Conservation (phyloP, 2,113 vertebrate species). For the Trematomus loennbergii region DNA sequence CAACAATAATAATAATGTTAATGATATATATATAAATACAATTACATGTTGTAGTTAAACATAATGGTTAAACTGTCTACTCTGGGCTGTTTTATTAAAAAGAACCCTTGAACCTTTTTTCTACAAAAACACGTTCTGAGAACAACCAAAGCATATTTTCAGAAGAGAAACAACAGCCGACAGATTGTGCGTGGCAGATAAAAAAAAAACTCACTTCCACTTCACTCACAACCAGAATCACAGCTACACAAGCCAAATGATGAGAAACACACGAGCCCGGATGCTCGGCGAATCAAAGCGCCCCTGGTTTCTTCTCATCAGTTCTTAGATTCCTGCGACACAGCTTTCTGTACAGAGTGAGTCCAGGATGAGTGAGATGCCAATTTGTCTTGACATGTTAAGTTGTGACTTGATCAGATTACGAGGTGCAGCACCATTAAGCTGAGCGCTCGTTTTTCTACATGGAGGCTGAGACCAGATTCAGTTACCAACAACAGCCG, state of each 20-base stretch:
- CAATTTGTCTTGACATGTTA: slow-evolving; percentile 75
- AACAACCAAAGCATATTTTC: neutral
- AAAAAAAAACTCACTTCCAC: slow-evolving; percentile 4
- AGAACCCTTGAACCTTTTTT: neutral
- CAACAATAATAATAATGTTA: too few species aligned
- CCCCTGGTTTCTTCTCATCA: slow-evolving; percentile 38
- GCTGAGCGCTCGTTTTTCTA: slow-evolving; percentile 51
- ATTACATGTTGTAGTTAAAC: neutral
- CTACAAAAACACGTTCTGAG: slow-evolving; percentile 18
- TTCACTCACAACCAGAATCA: slow-evolving; percentile 21
- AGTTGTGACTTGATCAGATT: slow-evolving; percentile 73
- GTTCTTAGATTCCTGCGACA: slow-evolving; percentile 52
- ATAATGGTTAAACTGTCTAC: neutral
- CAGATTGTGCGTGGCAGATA: slow-evolving; percentile 3
- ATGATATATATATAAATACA: too few species aligned
- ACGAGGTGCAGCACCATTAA: slow-evolving; percentile 56
- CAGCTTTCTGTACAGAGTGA: slow-evolving; percentile 42
- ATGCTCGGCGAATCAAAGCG: slow-evolving; percentile 41
- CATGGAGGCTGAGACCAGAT: slow-evolving; percentile 39
- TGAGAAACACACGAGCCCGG: neutral
- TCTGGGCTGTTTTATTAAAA: neutral
- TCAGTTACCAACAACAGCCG: slow-evolving; percentile 48
- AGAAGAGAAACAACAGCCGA: slow-evolving; percentile 21
- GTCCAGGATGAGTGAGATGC: slow-evolving; percentile 41
- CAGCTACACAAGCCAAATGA: neutral